Percentiles rank a stretch among this genome's conserved stretches.
phyloP scores from a whole-genome alignment of 1,140 invertebrate genomes.

The Dufourea novaeangliae region DNA sequence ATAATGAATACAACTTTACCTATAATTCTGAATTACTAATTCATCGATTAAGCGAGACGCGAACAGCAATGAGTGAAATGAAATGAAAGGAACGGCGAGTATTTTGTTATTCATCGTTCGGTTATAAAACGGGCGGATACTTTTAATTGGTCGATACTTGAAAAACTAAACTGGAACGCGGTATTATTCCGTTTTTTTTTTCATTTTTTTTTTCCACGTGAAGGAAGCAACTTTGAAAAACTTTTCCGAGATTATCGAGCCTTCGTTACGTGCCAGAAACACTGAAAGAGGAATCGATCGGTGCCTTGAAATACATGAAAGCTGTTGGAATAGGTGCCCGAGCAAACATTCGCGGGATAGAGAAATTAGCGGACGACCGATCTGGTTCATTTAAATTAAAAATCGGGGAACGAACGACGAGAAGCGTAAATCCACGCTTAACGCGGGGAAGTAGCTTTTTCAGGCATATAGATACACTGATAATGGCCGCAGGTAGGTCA shows the following conservation, averaged over 20 bases:
- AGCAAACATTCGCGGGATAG: background rate
- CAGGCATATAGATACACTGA: slow-evolving; percentile 58
- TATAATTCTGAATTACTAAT: no score
- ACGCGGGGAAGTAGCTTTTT: slow-evolving; percentile 55
- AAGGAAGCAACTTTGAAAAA: background rate
- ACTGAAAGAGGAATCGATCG: background rate
- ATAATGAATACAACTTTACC: slow-evolving; percentile 7
- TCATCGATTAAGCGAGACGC: slow-evolving; percentile 9
- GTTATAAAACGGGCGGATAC: background rate
- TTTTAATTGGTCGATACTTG: background rate
- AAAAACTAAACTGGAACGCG: background rate
- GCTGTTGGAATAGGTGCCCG: background rate
- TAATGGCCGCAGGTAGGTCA: slow-evolving; percentile 67
- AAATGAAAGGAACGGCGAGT: background rate
- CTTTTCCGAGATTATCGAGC: background rate
- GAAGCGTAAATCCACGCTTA: slow-evolving; percentile 37
- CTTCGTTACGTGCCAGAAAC: background rate
- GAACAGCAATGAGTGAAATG: background rate
- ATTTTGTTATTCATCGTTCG: background rate
- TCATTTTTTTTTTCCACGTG: background rate
- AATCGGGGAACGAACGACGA: background rate
- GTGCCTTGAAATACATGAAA: no score
- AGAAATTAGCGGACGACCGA: background rate
- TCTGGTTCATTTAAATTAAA: background rate
- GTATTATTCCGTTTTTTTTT: background rate